These are phyloP conservation scores for Dynastes maya DNA, from an alignment of 2,888 invertebrate genomes.

Conservation along the genomic window DNA sequence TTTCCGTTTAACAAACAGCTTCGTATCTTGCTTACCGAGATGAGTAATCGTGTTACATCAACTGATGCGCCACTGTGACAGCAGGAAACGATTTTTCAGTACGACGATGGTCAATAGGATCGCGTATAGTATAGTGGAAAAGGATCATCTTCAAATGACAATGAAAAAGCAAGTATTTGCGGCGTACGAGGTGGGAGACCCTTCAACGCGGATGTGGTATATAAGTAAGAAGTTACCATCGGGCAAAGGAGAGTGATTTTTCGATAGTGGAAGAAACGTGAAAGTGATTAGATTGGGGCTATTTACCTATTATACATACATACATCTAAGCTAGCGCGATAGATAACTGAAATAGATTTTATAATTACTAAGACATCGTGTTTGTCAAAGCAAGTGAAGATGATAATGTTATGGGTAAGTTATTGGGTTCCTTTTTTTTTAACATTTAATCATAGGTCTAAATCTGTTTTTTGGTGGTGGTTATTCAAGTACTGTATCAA, in stretches of 20 bases:
- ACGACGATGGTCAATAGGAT: not conserved
- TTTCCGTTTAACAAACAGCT: not conserved
- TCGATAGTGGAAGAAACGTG: constrained; percentile 15
- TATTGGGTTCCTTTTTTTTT: too few species aligned
- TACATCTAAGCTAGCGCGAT: not conserved
- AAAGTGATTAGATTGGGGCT: not conserved
- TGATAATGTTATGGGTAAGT: constrained; percentile 22
- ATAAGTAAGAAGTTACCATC: constrained; percentile 20
- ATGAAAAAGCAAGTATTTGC: not conserved
- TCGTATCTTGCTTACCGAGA: not conserved
- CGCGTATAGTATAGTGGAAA: not conserved
- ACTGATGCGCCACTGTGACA: not conserved
- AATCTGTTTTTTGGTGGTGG: too few species aligned
- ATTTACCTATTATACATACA: constrained; percentile 14
- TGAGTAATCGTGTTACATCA: constrained; percentile 17
- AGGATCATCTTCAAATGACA: constrained; percentile 29
- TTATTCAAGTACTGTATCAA: too few species aligned
- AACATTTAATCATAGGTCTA: too few species aligned
- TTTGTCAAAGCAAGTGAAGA: not conserved
- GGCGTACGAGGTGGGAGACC: constrained; percentile 6
- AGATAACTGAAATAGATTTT: not conserved
- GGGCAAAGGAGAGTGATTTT: constrained; percentile 12
- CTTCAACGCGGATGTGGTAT: constrained; percentile 24
- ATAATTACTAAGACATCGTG: not conserved
- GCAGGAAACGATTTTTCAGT: not conserved